Base-by-base conservation (phyloP, 2,113 vertebrate genomes). In the Pachypanchax playfairii region DNA sequence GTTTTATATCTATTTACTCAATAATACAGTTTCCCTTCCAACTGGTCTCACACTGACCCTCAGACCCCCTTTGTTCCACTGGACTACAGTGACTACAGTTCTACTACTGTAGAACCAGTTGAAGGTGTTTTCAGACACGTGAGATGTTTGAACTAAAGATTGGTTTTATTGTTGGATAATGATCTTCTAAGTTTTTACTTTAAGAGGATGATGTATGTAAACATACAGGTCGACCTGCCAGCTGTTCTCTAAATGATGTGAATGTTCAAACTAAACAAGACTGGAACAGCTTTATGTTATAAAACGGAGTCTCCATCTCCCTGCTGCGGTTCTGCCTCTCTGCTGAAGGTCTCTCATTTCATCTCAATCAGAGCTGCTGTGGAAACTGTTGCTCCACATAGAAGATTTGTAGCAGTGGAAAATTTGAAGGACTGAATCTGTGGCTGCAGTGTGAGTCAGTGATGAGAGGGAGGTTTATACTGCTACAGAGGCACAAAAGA, bases 401-500 rank as follows among this genome's bases (percentile, higher is more conserved):
- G n/a, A 39, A 68, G 72, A 79, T 76, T 56, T 78, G 66, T 70
- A 64, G 71, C 84, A 31, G 71, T 85, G 87, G 84, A 87, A 87
- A 86, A 85, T 73, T 66, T 11, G 43, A 24, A 4, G 3, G 10
- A 29, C 54, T 78, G 74, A 75, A 75, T 84, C 75, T 79, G 74
- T 72, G 73, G 75, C 70, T 44, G 33, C 70, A 44, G 29, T 63
- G n/a, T n/a, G n/a, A n/a, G n/a, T n/a, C n/a, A n/a, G n/a, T n/a
- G 52, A 39, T 50, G 49, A 48, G 63, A 70, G 18, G 28, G 55
- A 42, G 12, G 54, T 54, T 65, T 52, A 26, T 68, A 63, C 33
- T 62, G 43, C 77, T 21, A 57, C 44, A 29, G 53, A 17, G 28
- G 13, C 0, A n/a, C n/a, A n/a, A n/a, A n/a, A n/a, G n/a, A n/a